phyloP scores from a whole-genome alignment of 2,797 vertebrate species.

The Vespertilio murinus region DNA sequence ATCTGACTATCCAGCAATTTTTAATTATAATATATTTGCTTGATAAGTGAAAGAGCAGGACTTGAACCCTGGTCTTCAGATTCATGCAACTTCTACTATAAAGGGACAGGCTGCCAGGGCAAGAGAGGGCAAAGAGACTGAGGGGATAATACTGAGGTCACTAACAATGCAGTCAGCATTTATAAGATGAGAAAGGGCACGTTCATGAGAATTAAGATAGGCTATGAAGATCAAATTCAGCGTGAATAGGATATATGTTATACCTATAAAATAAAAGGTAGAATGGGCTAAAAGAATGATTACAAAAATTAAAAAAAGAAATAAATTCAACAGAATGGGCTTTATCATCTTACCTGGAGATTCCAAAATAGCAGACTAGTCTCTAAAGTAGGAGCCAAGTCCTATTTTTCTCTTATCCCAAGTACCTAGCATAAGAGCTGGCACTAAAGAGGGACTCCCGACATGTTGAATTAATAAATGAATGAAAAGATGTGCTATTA shows the following conservation, averaged over 20 bases:
- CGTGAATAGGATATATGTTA: background rate
- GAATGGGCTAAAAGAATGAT: background rate
- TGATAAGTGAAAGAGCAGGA: background rate
- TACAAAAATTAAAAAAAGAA: background rate
- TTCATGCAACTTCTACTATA: background rate
- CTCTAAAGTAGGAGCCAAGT: background rate
- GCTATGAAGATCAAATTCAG: background rate
- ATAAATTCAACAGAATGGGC: conserved; percentile 2
- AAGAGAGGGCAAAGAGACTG: background rate
- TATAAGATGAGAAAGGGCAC: background rate
- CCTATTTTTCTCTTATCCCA: conserved; percentile 12
- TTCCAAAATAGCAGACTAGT: background rate
- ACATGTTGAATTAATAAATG: background rate
- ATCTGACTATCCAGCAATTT: conserved; percentile 60
- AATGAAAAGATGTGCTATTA: background rate
- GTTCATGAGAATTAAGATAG: background rate
- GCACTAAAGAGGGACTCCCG: background rate
- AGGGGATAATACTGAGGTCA: background rate
- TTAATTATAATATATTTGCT: conserved; percentile 71
- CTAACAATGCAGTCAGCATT: background rate
- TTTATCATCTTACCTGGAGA: background rate
- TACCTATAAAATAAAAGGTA: background rate
- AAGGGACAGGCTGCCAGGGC: background rate
- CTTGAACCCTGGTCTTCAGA: background rate
- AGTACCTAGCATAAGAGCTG: background rate